These are phyloP conservation scores for Syrrhaptes paradoxus DNA, from an alignment of 2,113 vertebrate species.

Conservation along the genomic window DNA sequence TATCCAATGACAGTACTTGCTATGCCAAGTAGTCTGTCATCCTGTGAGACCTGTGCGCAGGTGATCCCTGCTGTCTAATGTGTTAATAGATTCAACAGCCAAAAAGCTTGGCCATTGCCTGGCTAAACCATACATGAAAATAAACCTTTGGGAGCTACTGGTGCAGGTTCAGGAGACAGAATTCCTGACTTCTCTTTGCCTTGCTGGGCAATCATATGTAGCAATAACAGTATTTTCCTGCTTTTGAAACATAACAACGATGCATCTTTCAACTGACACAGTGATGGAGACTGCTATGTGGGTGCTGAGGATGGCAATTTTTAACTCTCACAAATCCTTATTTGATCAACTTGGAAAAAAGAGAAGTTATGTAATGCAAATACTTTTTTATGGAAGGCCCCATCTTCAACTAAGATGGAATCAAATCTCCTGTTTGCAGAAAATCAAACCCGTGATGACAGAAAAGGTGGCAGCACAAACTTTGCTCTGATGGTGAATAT, in stretches of 20 bases:
- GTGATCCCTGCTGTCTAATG: background rate
- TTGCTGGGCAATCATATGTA: background rate
- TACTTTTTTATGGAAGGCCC: background rate
- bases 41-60: background rate
- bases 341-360: background rate
- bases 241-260: background rate
- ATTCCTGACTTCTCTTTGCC: background rate
- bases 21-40: background rate
- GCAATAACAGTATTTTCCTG: background rate
- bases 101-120: background rate
- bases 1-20: background rate
- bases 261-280: background rate
- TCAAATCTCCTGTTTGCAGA: background rate
- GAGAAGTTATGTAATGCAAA: background rate
- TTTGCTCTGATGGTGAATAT: background rate
- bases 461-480: background rate
- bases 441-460: background rate
- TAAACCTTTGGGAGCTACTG: background rate
- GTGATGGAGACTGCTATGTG: background rate
- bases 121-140: background rate
- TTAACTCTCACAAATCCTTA: background rate
- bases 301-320: background rate
- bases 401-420: background rate
- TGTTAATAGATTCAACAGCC: background rate
- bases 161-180: background rate